Base-by-base conservation (phyloP, 2,797 vertebrate species). In the Halcyon smyrnensis region DNA sequence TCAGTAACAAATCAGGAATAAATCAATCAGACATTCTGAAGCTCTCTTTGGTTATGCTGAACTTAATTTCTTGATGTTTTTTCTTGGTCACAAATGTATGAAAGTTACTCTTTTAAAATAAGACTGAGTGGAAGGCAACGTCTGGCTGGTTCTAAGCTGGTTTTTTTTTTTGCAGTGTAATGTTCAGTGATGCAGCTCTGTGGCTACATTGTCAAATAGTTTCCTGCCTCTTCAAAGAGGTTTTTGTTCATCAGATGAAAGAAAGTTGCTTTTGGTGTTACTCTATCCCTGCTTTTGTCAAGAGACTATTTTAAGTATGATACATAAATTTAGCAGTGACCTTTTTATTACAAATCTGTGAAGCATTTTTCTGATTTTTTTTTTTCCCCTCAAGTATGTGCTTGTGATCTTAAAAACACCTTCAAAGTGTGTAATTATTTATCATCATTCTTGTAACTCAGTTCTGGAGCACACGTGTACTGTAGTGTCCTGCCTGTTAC, bases 61-160 rank as follows among this genome's bases (percentile, higher is more conserved):
- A 32, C 11, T 48, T 69, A 46, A 62, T 76, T 50, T 64, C 41
- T 46, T 65, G 8, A 54, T 14, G 13, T 18, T 67, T 53, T 21
- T 15, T 30, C 63, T 27, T 16, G 9, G 24, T 43, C 43, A 34
- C 8, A 14, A 53, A 6, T 51, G 3, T 10, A 1, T 63, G 14
- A 24, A 81, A 70, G 7, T 67, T 65, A 5, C 23, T 74, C 9
- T 13, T 83, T 56, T 62, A 76, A 76, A 79, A 12, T 59, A 70
- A 15, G 17, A 0, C 36, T 34, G 12, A 57, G n/a, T 64, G 18
- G 54, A 84, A 53, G 28, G 34, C 48, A 56, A 25, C 1, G 0
- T 13, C 1, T 18, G 25, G 28, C 48, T 92, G 28, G 53, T 79
- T 37, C 8, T 62, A 48, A 80, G 27, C 23, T 74, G 12, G 7